Conservation (phyloP, 2,113 vertebrate genomes). For the Entelurus aequoreus region DNA sequence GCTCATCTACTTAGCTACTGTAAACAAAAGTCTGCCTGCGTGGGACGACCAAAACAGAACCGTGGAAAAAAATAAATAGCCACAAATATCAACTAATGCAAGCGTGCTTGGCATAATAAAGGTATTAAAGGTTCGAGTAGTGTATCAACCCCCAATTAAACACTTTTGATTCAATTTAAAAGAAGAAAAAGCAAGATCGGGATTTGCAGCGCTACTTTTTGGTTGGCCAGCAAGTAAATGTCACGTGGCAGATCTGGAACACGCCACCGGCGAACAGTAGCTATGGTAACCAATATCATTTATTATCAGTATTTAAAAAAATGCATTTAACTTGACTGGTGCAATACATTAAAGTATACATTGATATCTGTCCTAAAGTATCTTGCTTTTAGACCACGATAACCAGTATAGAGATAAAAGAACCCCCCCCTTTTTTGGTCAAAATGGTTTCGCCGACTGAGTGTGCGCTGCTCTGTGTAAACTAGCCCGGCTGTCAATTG, state of each 20-base stretch:
- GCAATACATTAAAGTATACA: rapidly evolving
- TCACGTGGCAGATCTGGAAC: slow-evolving; percentile 38
- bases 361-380: rapidly evolving
- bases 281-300: slow-evolving; percentile 13
- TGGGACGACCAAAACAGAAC: slow-evolving; percentile 7
- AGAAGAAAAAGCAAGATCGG: rapidly evolving
- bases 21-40: slow-evolving; percentile 39
- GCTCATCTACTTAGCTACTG: slow-evolving; percentile 8
- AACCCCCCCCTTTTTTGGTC: background rate
- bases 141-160: background rate
- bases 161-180: background rate
- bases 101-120: rapidly evolving
- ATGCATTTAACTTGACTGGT: background rate
- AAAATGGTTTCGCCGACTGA: slow-evolving; percentile 32
- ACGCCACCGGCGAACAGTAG: background rate
- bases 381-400: rapidly evolving
- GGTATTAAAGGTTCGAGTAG: rapidly evolving
- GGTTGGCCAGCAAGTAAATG: slow-evolving; percentile 30
- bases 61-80: background rate
- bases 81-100: rapidly evolving
- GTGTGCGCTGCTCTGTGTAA: background rate
- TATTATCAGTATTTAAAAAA: background rate
- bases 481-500: slow-evolving; percentile 15
- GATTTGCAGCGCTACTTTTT: slow-evolving; percentile 15
- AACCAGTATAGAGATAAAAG: background rate